These are phyloP conservation scores for Verasper variegatus DNA, from an alignment of 2,113 vertebrate species.

Conservation along the genomic window DNA sequence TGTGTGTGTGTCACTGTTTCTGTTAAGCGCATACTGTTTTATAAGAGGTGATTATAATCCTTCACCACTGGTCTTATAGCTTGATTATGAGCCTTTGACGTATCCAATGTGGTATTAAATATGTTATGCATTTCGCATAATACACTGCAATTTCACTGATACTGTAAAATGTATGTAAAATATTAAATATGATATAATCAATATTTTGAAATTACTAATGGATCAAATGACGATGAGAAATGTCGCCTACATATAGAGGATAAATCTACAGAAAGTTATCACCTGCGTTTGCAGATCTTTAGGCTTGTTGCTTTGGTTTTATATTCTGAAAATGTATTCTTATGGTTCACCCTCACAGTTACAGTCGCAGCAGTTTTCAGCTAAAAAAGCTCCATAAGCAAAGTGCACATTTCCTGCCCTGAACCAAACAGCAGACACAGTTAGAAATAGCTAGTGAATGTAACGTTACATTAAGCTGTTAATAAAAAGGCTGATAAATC, in stretches of 20 bases:
- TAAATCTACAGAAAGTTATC: too few relatives aligned
- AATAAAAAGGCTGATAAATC: too few relatives aligned
- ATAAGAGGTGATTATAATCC: slow-evolving; percentile 19
- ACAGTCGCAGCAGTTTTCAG: too few relatives aligned
- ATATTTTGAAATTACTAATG: neutral
- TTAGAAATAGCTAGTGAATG: too few relatives aligned
- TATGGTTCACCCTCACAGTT: too few relatives aligned
- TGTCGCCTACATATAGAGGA: too few relatives aligned
- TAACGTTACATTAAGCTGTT: too few relatives aligned
- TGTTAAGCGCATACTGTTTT: slow-evolving; percentile 14
- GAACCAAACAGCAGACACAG: too few relatives aligned
- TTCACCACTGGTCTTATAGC: neutral
- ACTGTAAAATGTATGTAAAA: neutral
- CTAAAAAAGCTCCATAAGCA: too few relatives aligned
- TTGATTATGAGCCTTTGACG: neutral
- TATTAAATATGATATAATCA: neutral
- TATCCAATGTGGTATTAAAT: slow-evolving; percentile 1
- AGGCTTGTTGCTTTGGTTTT: neutral
- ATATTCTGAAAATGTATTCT: neutral
- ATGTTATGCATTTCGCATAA: neutral
- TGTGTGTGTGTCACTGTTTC: slow-evolving; percentile 18
- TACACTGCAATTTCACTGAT: neutral
- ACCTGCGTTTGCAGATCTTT: neutral
- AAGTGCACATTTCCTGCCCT: too few relatives aligned
- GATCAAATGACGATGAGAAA: too few relatives aligned